Evolutionary conservation across 2,888 invertebrate species (phyloP).

Genomic region (Eristalinus aeneus): DNA sequence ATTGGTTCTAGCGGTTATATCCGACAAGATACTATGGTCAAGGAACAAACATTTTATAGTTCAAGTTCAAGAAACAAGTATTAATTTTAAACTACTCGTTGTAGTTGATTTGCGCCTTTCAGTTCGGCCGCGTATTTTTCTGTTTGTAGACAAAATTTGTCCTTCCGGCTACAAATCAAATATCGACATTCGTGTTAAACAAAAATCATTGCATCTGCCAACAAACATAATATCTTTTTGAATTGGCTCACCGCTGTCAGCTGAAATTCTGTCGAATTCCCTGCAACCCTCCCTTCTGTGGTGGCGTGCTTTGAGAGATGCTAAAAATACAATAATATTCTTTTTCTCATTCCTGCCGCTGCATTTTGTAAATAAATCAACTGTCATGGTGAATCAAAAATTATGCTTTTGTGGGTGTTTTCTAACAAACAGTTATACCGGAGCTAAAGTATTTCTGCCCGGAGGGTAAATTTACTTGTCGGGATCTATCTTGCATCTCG

Average conservation of each 20-base stretch:
- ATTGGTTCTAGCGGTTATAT: too few species aligned
- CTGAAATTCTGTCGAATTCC: not conserved
- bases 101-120: too few species aligned
- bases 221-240: not conserved
- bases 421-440: constrained; percentile 75
- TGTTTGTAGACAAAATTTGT: not conserved
- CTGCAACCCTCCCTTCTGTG: not conserved
- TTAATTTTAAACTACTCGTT: too few species aligned
- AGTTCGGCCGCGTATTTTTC: too few species aligned
- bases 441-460: constrained; percentile 79
- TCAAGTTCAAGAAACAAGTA: too few species aligned
- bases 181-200: not conserved
- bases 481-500: constrained; percentile 88
- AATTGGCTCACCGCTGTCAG: not conserved
- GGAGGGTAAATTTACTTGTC: constrained; percentile 86
- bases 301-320: not conserved
- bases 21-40: too few species aligned
- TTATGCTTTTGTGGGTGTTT: not conserved
- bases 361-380: constrained; percentile 45
- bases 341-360: constrained; percentile 23
- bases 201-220: not conserved
- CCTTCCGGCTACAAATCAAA: not conserved
- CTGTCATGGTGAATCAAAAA: constrained; percentile 37
- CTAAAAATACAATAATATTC: not conserved
- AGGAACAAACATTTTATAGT: too few species aligned